Conservation (phyloP, 2,113 vertebrate genomes). For the Periophthalmus modestus region DNA sequence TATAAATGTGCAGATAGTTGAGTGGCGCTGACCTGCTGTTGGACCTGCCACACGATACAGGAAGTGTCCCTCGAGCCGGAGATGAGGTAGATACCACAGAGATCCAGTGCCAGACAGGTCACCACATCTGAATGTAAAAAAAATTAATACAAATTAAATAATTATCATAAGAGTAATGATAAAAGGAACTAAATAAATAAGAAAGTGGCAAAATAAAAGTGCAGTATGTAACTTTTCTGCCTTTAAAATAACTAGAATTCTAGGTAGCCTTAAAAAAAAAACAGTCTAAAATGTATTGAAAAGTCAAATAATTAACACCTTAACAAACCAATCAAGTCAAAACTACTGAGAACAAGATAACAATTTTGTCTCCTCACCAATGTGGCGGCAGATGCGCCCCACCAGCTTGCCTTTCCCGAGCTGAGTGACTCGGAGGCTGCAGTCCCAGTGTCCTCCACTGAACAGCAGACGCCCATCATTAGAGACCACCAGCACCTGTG, state of each 20-base stretch:
- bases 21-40: constrained; percentile 84
- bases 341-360: too few relatives aligned
- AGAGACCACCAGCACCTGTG: constrained; percentile 87
- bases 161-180: not conserved
- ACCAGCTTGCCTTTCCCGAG: constrained; percentile 88
- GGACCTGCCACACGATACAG: constrained; percentile 95
- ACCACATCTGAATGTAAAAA: constrained; percentile 85
- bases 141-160: constrained; percentile 11
- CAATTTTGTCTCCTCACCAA: constrained; percentile 81
- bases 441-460: constrained; percentile 98
- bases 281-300: too few relatives aligned
- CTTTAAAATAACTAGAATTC: too few relatives aligned
- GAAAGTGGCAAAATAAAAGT: too few relatives aligned
- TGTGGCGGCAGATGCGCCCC: constrained; percentile 87
- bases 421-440: constrained; percentile 88
- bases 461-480: constrained; percentile 93
- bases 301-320: too few relatives aligned
- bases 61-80: constrained; percentile 96
- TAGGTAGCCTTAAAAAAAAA: too few relatives aligned
- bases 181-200: not conserved
- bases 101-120: constrained; percentile 93
- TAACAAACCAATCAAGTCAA: too few relatives aligned
- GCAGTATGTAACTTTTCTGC: too few relatives aligned
- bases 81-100: constrained; percentile 98
- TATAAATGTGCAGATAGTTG: not conserved